phyloP scores from a whole-genome alignment of 2,888 invertebrate genomes.

The Adineta ricciae region DNA sequence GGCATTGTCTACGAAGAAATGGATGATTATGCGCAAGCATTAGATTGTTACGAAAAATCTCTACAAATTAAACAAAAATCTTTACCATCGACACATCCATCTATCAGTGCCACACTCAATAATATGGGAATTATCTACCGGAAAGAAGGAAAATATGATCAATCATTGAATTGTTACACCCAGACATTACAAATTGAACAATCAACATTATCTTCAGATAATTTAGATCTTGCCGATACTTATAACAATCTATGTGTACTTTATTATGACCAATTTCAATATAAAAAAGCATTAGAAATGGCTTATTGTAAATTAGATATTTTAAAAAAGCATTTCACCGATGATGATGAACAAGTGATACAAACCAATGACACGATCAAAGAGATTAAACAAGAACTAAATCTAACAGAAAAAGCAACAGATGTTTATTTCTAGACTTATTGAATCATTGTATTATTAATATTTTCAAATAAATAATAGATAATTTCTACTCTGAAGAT shows the following conservation, averaged over 20 bases:
- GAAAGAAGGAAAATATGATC: neutral
- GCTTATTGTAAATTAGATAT: neutral
- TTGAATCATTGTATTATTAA: no score
- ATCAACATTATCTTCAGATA: neutral
- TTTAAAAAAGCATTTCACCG: neutral
- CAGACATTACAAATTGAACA: neutral
- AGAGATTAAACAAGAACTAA: neutral
- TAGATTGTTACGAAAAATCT: neutral
- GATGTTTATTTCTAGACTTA: no score
- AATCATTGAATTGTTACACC: neutral
- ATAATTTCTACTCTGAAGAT: no score
- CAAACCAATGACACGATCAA: neutral
- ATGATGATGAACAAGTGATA: neutral
- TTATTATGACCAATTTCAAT: neutral
- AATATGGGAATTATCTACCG: conserved; percentile 4
- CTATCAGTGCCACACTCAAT: neutral
- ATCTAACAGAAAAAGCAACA: neutral
- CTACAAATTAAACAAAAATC: neutral
- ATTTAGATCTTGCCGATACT: neutral
- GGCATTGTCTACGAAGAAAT: neutral
- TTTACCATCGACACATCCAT: neutral
- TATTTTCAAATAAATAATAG: no score
- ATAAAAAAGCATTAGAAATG: neutral
- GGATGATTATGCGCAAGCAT: neutral
- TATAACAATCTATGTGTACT: neutral